Evolutionary conservation across 2,797 vertebrate genomes (phyloP), one percentile per base, ranked within the genome.

Genomic region (Botia kubotai): DNA sequence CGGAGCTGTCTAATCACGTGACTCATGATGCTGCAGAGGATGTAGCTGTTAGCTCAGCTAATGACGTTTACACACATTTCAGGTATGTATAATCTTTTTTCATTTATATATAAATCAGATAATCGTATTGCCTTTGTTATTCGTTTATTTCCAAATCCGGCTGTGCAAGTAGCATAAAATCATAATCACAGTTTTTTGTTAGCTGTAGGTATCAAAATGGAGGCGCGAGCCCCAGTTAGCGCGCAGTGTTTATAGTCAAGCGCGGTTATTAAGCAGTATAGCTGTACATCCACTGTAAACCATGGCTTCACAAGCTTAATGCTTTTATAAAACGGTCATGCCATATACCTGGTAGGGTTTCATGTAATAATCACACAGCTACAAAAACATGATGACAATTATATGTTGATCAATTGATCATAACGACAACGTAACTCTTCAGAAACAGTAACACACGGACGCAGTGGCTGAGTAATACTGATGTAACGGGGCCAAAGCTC

Each of bases 181-280:
- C 19, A 29, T 5, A 26, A 53, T 50, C 2, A 48, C 6, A 29
- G 11, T 29, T 36, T 66, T 75, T 52, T 55, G 53, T 43, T 70
- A 75, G 65, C 77, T 63, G 36, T 16, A 29, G 63, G 88, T 75
- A 86, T 75, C 88, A 93, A 93, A 57, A 84, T 83, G 83, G 84
- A 86, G 57, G 77, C 48, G 46, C 13, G 65, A 33, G 19, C 75
- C 1, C 4, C 33, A 33, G 33, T 33, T 33, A 46, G 33, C 14
- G 11, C 1, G 1, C 36, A 33, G n/a, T 57, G 33, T 52, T 60
- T 60, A 19, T 60, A 10, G 17, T 52, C 16, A 67, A 33, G 4
- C 33, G 3, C 33, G 33, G 33, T 33, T 33, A 33, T 33, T 33
- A 33, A 33, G 33, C 33, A 33, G 33, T 11, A 11, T 46, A 46